Evolutionary conservation across 37 sponge, comb jelly and placozoan genomes (phyloP), one percentile per base, ranked within the genome.

Genomic region (Sycon ciliatum): DNA sequence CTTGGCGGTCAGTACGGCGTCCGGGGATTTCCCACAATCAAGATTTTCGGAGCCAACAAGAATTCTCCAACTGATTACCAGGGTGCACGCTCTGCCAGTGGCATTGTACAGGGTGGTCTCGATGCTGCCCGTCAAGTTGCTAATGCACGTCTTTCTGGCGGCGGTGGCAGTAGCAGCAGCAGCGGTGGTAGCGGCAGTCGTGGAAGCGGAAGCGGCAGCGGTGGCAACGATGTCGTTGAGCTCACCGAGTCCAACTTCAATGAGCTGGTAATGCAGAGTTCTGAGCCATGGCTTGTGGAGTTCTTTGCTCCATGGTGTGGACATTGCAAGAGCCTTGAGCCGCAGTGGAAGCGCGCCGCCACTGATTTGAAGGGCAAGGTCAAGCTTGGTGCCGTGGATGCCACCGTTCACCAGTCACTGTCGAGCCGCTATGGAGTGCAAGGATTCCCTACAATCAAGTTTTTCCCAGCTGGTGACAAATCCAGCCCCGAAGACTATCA

Each of bases 291-390:
- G 94, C 76, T 92, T 46, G 93, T 92, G 38, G 93, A 92, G 72
- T 92, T 92, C 75, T 92, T 75, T 80, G 93, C 93, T 4, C 93
- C 93, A 13, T 92, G 93, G 93, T 94, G 99, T 86, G 99, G 99
- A 3, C 99, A 97, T 70, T 97, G 99, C 37, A 97, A 97, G 87
- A 92, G 77, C 79, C 79, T 97, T 4, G 99, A 84, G 36, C 93
- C 85, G 29, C 84, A 89, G 34, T 92, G 90, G 99, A 83, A 85
- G 1, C 38, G 74, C 9, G 99, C 99, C 35, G 99, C 99, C 27
- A 82, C 85, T 18, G 79, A 76, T 57, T 86, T 73, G 32, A 65
- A 85, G 86, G 81, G 76, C 34, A 77, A 54, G 40, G 87, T 82
- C 56, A 89, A 81, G 62, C 67, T 86, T n/a, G 99, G 86, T 39